Base-by-base conservation (phyloP, 2,888 invertebrate species). In the Limnephilus lunatus region DNA sequence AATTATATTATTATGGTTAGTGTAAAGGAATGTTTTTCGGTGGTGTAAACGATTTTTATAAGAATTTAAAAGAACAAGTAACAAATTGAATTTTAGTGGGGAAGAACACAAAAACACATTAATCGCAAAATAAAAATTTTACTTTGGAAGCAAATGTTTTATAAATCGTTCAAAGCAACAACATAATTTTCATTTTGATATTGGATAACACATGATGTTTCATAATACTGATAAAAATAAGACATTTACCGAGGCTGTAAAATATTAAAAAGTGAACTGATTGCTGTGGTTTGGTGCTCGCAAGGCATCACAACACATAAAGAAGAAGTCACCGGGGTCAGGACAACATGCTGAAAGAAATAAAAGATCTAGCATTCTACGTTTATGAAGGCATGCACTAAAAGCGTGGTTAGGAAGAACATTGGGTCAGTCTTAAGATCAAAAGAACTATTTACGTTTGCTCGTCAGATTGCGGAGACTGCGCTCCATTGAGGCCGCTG, bases 401-500 rank as follows among this genome's bases (percentile, higher is more conserved):
- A 9, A 90, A 81, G 90, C 90, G 80, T 68, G 68, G n/a, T 44
- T 82, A 44, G 30, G 48, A 44, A 82, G 31, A 82, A 90, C 82
- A 44, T 81, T n/a, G 31, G 82, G 82, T 90, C 48, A 90, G 30
- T 68, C 68, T 25, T 68, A 68, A 68, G 44, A 90, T 82, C 82
- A 90, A 90, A 81, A 96, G 25, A 68, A 68, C 25, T 97, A 97
- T 97, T 97, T 97, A 97, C 97, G 96, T 97, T 96, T 96, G 96
- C 95, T 95, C 95, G 94, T 96, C 96, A 95, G 95, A 96, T 95
- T 95, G 95, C 95, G 96, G 95, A 95, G 96, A 95, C 94, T 96
- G 95, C 94, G 96, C 95, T 95, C 95, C 95, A 95, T 96, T 96
- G 95, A 96, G 95, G 95, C 96, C 95, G 95, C 96, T 96, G 94